Evolutionary conservation across 2,113 vertebrate genomes (phyloP).

Genomic region (Pseudorhombus dupliciocellatus): DNA sequence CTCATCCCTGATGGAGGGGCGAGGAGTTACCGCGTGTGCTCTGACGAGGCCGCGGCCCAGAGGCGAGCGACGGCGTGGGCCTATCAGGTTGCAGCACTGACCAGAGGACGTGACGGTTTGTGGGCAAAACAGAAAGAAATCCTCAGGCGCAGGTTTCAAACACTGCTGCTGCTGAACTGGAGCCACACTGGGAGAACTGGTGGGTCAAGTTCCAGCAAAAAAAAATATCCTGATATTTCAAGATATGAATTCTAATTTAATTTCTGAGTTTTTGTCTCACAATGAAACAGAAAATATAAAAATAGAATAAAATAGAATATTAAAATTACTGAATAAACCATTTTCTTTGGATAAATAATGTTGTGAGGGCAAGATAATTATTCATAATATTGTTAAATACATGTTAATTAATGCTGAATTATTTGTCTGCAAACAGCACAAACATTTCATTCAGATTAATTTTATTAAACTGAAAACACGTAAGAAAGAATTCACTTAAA

Average conservation of each 20-base stretch:
- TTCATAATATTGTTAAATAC: not conserved
- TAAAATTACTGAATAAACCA: not conserved
- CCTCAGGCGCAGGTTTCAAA: constrained; percentile 39
- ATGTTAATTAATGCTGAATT: not conserved
- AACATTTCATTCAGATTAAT: not conserved
- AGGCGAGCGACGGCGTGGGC: constrained; percentile 58
- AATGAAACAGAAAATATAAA: no score
- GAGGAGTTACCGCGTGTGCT: constrained; percentile 25
- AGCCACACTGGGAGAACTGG: not conserved
- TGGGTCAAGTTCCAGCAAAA: not conserved
- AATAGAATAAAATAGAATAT: not conserved
- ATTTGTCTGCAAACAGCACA: constrained; percentile 7
- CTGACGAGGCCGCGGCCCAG: constrained; percentile 35
- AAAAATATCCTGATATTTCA: not conserved
- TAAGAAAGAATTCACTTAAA: not conserved
- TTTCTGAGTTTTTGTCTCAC: no score
- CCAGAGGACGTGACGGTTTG: constrained; percentile 25
- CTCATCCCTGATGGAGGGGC: constrained; percentile 26
- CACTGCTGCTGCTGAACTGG: constrained; percentile 56
- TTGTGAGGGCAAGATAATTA: not conserved
- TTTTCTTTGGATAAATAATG: not conserved
- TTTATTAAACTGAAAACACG: not conserved
- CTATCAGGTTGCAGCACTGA: constrained; percentile 65
- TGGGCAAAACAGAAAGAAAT: constrained; percentile 39
- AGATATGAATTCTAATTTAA: no score